Percentiles rank a stretch among this genome's conserved stretches.
Conservation (phyloP, 2,888 invertebrate genomes). For the Apantesis nais region DNA sequence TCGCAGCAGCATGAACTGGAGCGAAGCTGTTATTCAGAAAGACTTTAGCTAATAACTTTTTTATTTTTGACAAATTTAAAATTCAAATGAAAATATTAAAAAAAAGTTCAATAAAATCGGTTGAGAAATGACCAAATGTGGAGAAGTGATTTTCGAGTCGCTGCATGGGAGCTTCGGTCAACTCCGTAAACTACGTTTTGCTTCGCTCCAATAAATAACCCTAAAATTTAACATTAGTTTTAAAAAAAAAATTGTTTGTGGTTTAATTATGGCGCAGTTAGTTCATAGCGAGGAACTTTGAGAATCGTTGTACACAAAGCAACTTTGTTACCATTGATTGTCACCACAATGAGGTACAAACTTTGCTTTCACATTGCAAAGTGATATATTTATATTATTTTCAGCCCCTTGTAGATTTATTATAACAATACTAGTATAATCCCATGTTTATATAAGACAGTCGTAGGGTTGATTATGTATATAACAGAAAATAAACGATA, state of each 20-base stretch:
- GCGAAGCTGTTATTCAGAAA: no score
- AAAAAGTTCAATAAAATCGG: no score
- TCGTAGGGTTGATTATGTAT: conserved; percentile 53
- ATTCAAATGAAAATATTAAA: no score
- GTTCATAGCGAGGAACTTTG: conserved; percentile 51
- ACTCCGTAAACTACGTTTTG: no score
- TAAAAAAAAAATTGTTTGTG: neutral
- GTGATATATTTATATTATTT: conserved; percentile 84
- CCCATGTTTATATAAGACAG: conserved; percentile 55
- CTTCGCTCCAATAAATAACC: no score
- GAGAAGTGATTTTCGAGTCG: no score
- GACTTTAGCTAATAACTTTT: no score
- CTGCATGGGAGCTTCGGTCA: no score
- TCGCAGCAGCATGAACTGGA: no score
- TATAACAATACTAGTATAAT: conserved; percentile 69
- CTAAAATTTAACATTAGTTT: neutral
- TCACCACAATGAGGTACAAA: conserved; percentile 79
- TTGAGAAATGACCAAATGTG: no score
- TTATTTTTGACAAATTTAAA: no score
- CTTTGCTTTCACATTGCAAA: conserved; percentile 75
- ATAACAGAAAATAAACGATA: conserved; percentile 56
- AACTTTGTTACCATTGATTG: conserved; percentile 74
- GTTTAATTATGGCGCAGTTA: neutral
- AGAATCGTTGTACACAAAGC: conserved; percentile 57
- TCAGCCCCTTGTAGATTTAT: conserved; percentile 66